These are phyloP conservation scores for Euwallacea fornicatus DNA, from an alignment of 1,140 invertebrate genomes.

Conservation along the genomic window DNA sequence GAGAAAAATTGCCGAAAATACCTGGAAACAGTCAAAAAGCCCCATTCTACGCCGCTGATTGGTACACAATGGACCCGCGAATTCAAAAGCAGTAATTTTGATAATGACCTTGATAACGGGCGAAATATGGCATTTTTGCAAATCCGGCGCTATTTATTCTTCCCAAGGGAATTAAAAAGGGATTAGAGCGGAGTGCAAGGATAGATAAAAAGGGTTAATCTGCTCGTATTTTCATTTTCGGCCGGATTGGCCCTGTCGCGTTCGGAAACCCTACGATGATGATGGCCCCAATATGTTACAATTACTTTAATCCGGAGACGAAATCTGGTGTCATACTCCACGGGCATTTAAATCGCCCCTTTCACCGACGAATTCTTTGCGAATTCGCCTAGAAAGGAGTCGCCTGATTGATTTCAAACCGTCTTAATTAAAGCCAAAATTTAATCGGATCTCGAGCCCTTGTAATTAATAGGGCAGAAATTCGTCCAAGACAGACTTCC, in stretches of 20 bases:
- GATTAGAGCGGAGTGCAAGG: constrained; percentile 44
- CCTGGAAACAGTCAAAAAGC: no score
- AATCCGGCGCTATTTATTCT: constrained; percentile 50
- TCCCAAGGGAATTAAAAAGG: constrained; percentile 47
- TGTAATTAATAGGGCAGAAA: constrained; percentile 35
- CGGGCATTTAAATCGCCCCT: no score
- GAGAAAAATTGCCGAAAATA: no score
- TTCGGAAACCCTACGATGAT: background rate
- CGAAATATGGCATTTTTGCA: constrained; percentile 54
- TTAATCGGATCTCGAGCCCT: constrained; percentile 25
- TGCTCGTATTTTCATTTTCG: constrained; percentile 48
- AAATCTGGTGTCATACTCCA: no score
- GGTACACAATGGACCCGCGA: constrained; percentile 42
- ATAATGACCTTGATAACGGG: constrained; percentile 54
- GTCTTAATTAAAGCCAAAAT: constrained; percentile 34
- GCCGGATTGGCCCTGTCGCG: constrained; percentile 16
- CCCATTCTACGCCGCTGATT: constrained; percentile 30
- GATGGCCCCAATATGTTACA: no score
- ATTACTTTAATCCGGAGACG: no score
- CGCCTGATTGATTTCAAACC: constrained; percentile 25
- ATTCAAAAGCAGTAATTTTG: constrained; percentile 49
- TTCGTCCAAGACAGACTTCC: constrained; percentile 5
- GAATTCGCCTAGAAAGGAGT: background rate
- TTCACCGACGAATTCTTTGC: background rate
- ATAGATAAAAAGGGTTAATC: constrained; percentile 49